Evolutionary conservation across 2,113 vertebrate genomes (phyloP).

Genomic region (Callorhinus ursinus): DNA sequence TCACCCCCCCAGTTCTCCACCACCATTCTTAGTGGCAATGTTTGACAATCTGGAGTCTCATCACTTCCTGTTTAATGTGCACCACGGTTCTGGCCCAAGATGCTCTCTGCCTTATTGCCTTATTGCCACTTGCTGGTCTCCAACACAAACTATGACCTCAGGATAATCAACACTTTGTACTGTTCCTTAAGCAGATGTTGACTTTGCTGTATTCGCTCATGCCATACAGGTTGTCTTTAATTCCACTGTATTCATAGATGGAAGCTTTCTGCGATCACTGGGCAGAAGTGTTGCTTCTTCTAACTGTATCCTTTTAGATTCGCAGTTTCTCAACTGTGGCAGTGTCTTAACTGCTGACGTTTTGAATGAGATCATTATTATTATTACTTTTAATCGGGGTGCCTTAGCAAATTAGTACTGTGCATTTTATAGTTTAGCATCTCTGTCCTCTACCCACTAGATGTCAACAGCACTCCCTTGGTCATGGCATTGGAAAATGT

Average conservation of each 20-base stretch:
- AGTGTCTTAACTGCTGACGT: not conserved
- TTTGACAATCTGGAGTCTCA: too few relatives aligned
- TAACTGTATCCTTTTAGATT: not conserved
- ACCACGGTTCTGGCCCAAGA: rapidly evolving
- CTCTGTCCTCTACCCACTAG: not conserved
- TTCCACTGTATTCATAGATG: rapidly evolving
- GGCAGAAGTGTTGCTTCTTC: not conserved
- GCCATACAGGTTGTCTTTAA: not conserved
- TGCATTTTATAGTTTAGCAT: not conserved
- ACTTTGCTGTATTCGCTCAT: not conserved
- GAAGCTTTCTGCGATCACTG: not conserved
- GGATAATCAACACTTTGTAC: too few relatives aligned
- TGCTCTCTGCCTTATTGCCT: not conserved
- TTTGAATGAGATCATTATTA: too few relatives aligned
- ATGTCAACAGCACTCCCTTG: not conserved
- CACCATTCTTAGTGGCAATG: too few relatives aligned
- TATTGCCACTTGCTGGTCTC: not conserved
- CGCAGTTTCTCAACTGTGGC: not conserved
- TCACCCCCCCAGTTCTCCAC: not conserved
- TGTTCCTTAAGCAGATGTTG: not conserved
- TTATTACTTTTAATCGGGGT: not conserved
- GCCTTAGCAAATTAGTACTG: not conserved
- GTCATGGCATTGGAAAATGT: not conserved
- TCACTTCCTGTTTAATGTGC: not conserved
- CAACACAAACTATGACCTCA: not conserved